A percentile compares a stretch with the other conserved stretches of the same genome.
Conservation (phyloP, 2,797 vertebrate species). For the Gymnoscopelus braueri region DNA sequence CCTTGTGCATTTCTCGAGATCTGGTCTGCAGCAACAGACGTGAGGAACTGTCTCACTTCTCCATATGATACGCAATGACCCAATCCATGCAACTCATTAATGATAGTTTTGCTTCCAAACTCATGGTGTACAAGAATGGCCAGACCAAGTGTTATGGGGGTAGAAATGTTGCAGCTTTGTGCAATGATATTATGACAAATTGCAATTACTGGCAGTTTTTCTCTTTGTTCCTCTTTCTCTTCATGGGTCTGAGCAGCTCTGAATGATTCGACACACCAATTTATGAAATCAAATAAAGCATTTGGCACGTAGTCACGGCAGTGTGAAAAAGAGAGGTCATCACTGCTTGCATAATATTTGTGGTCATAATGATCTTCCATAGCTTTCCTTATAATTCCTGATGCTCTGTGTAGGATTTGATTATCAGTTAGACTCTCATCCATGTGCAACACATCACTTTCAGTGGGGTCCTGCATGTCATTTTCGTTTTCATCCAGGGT, state of each 20-base stretch:
- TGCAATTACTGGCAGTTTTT: constrained; percentile 11
- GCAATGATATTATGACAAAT: constrained; percentile 26
- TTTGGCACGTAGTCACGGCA: constrained; percentile 31
- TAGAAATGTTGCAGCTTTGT: constrained; percentile 15
- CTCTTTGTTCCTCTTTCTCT: not conserved
- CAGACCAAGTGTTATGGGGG: constrained; percentile 30
- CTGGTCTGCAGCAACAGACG: constrained; percentile 26
- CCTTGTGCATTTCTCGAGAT: constrained; percentile 5
- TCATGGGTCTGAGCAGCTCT: constrained; percentile 24
- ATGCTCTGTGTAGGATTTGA: constrained; percentile 11
- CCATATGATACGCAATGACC: constrained; percentile 30
- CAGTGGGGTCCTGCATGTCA: constrained; percentile 2
- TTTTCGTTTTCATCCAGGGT: constrained; percentile 17
- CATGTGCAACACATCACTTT: constrained; percentile 4
- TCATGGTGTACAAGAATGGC: constrained; percentile 34
- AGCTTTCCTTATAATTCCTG: constrained; percentile 19
- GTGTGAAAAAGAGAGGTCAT: constrained; percentile 8
- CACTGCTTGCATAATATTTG: constrained; percentile 25
- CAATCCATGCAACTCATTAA: constrained; percentile 23
- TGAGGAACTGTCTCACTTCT: constrained; percentile 25
- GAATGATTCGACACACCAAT: constrained; percentile 23
- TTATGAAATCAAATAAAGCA: constrained; percentile 29
- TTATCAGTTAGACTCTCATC: constrained; percentile 6
- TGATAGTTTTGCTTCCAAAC: constrained; percentile 28
- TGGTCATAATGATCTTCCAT: constrained; percentile 24